Percentiles rank a stretch among this genome's conserved stretches.
phyloP scores from a whole-genome alignment of 2,113 vertebrate genomes.

The Neotoma lepida region DNA sequence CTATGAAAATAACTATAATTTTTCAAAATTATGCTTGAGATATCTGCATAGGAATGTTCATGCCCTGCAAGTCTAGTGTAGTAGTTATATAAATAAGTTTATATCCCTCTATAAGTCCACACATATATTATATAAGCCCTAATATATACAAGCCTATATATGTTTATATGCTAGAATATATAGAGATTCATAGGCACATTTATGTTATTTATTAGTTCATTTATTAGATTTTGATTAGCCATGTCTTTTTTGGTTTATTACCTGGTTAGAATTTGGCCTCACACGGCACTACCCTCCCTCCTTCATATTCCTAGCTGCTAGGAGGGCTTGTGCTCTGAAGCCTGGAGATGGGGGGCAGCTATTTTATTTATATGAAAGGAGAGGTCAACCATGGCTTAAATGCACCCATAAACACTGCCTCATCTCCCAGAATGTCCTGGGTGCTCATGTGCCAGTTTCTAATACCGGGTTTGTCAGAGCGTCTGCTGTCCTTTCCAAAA shows the following conservation, averaged over 20 bases:
- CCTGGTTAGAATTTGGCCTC: constrained; percentile 52
- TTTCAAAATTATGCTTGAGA: constrained; percentile 41
- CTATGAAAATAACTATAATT: constrained; percentile 37
- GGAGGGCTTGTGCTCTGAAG: constrained; percentile 32
- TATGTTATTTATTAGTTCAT: constrained; percentile 74
- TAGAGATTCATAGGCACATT: constrained; percentile 66
- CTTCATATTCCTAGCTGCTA: constrained; percentile 45
- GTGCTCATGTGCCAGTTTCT: not conserved
- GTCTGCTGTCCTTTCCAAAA: not conserved
- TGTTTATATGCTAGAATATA: constrained; percentile 70
- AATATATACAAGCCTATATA: constrained; percentile 57
- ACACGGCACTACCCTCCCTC: constrained; percentile 15
- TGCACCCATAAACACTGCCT: constrained; percentile 40
- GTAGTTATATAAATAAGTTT: constrained; percentile 57
- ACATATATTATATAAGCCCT: constrained; percentile 53
- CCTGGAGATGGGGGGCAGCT: not conserved
- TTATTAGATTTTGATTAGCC: constrained; percentile 76
- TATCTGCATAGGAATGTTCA: constrained; percentile 9
- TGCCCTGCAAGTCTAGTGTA: not conserved
- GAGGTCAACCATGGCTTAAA: not conserved
- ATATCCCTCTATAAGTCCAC: constrained; percentile 53
- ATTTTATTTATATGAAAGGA: constrained; percentile 50
- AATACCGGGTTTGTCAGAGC: not conserved
- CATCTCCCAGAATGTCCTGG: not conserved
- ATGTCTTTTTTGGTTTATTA: constrained; percentile 75